phyloP scores from a whole-genome alignment of 2,797 vertebrate species.

The Trichosurus vulpecula region DNA sequence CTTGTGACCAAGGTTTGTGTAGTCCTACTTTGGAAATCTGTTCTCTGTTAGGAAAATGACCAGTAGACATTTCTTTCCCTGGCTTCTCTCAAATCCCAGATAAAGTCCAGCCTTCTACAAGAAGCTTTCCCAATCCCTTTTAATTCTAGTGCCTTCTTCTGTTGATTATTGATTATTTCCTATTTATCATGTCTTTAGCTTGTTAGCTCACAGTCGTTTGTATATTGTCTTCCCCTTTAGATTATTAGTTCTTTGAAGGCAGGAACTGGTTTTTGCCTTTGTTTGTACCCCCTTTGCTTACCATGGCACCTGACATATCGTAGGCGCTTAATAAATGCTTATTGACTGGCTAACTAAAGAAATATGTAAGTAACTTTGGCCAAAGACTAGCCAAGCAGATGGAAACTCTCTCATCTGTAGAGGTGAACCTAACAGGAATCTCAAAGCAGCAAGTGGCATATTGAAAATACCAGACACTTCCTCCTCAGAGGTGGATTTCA shows the following conservation, averaged over 20 bases:
- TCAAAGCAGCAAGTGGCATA: slow-evolving; percentile 26
- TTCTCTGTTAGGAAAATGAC: not conserved
- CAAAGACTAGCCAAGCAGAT: slow-evolving; percentile 10
- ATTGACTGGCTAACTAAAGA: not conserved
- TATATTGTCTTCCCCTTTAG: not conserved
- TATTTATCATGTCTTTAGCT: not conserved
- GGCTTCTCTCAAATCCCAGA: not conserved
- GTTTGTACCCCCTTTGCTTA: not conserved
- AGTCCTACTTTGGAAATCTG: not conserved
- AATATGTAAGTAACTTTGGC: not conserved
- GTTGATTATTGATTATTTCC: not conserved
- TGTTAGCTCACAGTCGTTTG: not conserved
- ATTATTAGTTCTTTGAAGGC: not conserved
- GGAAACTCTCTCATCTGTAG: slow-evolving; percentile 11
- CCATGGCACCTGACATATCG: not conserved
- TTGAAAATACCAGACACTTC: slow-evolving; percentile 27
- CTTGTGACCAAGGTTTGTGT: not conserved
- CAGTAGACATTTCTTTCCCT: not conserved
- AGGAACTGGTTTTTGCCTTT: not conserved
- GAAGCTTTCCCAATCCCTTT: not conserved
- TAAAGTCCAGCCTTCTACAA: not conserved
- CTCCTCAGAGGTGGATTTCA: slow-evolving; percentile 40
- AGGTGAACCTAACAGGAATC: slow-evolving; percentile 14
- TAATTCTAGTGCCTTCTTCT: not conserved
- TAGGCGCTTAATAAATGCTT: not conserved